Evolutionary conservation across 2,113 vertebrate genomes (phyloP), one percentile per base, ranked within the genome.

Genomic region (Anhinga rufa): DNA sequence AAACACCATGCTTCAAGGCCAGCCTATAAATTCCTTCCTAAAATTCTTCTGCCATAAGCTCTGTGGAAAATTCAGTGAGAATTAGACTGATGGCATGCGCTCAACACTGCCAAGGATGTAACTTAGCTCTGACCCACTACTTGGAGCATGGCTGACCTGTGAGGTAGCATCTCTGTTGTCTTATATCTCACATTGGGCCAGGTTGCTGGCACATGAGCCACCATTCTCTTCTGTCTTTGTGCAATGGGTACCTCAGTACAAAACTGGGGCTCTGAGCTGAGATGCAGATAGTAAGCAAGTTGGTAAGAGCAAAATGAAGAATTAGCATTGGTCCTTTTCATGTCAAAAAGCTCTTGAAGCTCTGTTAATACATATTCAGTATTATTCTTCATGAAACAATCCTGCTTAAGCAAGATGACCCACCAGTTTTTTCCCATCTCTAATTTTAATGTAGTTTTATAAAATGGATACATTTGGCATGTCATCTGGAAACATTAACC

Each of bases 391-490:
- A 54, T 82, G 69, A 90, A 91, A 76, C 28, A 79, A 78, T 84
- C 44, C 69, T 65, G 15, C 62, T 91, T 91, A 84, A 91, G 57
- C 76, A 86, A 75, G 82, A 83, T 68, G 79, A 95, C 69, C 68
- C 62, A 66, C 28, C 36, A 86, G 88, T 57, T 9, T 60, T 88
- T 91, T 22, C 44, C 26, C 34, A 51, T 86, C 36, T 84, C 61
- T 86, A 75, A 92, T 78, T 92, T 91, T 88, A 95, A 94, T 86
- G 36, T 71, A n/a, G 31, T 78, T 94, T 95, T 92, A 81, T 81
- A 77, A 93, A 95, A 93, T 91, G 44, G 80, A 49, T 86, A 66
- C 2, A 8, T 83, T 90, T 94, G 90, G 64, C 65, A 48, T 84
- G 66, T 90, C 84, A 62, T 90, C 71, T 96, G 83, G 80, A 93